Evolutionary conservation across 2,113 vertebrate genomes (phyloP).

Genomic region (Chaetops frenatus): DNA sequence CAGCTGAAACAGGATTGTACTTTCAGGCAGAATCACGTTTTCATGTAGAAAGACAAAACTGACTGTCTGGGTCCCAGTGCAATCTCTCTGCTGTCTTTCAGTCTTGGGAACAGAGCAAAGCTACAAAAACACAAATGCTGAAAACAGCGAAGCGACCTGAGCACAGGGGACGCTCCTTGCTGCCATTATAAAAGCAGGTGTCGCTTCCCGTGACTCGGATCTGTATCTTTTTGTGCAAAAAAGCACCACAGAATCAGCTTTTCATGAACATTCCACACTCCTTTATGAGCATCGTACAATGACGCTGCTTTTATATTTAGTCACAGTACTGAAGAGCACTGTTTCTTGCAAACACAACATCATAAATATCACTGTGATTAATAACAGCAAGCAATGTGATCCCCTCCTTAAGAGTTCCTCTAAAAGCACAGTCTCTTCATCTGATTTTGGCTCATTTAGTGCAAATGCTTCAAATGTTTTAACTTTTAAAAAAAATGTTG

Average conservation of each 20-base stretch:
- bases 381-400: neutral
- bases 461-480: neutral
- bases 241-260: neutral
- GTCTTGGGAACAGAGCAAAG: neutral
- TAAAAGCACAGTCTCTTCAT: neutral
- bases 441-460: neutral
- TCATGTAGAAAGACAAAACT: neutral
- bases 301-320: neutral
- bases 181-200: neutral
- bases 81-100: neutral
- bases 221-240: neutral
- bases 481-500: neutral
- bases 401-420: neutral
- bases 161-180: neutral
- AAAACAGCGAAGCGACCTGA: neutral
- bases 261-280: neutral
- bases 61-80: fast-evolving
- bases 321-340: neutral
- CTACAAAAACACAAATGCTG: neutral
- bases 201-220: neutral
- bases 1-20: neutral
- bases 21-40: neutral
- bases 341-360: neutral
- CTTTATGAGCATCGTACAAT: neutral
- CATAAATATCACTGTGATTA: neutral